A percentile compares a stretch with the other conserved stretches of the same genome.
phyloP scores from a whole-genome alignment of 1,140 invertebrate species.

The Pogonomyrmex barbatus region DNA sequence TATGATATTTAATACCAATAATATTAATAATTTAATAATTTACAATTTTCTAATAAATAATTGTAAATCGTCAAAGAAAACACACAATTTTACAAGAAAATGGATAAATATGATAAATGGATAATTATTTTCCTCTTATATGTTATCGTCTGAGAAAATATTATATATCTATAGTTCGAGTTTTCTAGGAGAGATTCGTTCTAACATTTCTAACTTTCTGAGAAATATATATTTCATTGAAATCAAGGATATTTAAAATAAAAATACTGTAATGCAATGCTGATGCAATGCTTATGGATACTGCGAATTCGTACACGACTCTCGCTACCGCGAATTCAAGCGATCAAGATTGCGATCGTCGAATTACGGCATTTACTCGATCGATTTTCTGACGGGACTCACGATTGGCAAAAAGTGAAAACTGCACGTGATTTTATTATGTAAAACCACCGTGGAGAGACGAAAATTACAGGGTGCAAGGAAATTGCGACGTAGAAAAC shows the following conservation, averaged over 20 bases:
- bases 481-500: conserved; percentile 27
- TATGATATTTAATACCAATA: neutral
- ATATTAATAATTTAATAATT: neutral
- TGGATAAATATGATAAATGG: neutral
- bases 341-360: conserved; percentile 7
- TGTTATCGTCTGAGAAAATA: neutral
- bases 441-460: neutral
- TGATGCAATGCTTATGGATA: conserved; percentile 15
- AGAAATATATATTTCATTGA: neutral
- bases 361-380: neutral
- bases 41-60: neutral
- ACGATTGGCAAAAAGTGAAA: conserved; percentile 56
- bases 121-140: neutral
- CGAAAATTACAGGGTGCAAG: conserved; percentile 59
- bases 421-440: conserved; percentile 43
- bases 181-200: conserved; percentile 16
- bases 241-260: neutral
- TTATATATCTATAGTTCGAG: neutral
- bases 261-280: neutral
- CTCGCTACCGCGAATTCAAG: neutral
- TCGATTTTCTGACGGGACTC: neutral
- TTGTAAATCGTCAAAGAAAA: neutral
- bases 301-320: neutral
- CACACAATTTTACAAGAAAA: neutral
- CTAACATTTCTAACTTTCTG: neutral